These are phyloP conservation scores for Platycheirus rosarum DNA, from an alignment of 2,888 invertebrate species.

Conservation along the genomic window DNA sequence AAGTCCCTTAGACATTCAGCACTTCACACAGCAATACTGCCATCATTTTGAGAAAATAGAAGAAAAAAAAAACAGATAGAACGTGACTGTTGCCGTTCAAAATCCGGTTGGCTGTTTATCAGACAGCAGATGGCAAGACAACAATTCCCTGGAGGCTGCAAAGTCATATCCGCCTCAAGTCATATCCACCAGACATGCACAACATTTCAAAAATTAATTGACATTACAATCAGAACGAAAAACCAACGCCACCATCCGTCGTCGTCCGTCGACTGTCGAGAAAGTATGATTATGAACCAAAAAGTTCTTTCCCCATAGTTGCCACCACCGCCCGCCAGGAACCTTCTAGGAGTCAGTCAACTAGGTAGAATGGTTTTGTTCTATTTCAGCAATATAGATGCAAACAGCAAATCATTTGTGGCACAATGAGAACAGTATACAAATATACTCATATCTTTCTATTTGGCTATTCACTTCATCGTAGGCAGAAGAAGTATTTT, in stretches of 20 bases:
- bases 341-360: conserved; percentile 32
- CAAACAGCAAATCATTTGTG: conserved; percentile 50
- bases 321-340: too few species aligned
- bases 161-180: conserved; percentile 70
- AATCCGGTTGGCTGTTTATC: conserved; percentile 39
- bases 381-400: conserved; percentile 26
- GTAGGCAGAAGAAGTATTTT: not conserved
- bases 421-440: conserved; percentile 45
- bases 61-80: conserved; percentile 12
- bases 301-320: conserved; percentile 26
- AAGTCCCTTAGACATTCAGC: conserved; percentile 35
- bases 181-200: conserved; percentile 59
- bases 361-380: conserved; percentile 8
- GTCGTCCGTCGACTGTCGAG: too few species aligned
- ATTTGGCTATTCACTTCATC: conserved; percentile 10
- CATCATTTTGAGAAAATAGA: not conserved
- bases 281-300: conserved; percentile 41
- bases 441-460: not conserved
- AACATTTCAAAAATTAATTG: conserved; percentile 67
- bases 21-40: not conserved
- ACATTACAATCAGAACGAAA: conserved; percentile 53
- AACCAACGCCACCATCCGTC: too few species aligned
- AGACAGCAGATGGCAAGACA: conserved; percentile 45
- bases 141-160: conserved; percentile 49
- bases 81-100: conserved; percentile 34